Evolutionary conservation across 2,797 vertebrate genomes (phyloP).

Genomic region (Bradypodion pumilum): DNA sequence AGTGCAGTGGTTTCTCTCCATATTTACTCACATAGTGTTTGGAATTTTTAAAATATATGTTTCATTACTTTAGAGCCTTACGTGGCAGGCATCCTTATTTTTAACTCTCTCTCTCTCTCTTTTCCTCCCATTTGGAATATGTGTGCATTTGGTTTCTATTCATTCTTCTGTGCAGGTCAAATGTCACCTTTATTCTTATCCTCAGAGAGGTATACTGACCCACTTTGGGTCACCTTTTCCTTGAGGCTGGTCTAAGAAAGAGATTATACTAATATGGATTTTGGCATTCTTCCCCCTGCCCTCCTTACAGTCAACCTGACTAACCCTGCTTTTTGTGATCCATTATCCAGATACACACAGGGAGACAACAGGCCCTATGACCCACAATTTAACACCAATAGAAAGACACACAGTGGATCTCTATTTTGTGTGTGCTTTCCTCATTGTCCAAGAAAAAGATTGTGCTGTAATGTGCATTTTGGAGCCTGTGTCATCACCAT

Average conservation of each 20-base stretch:
- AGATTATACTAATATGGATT: not conserved
- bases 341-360: not conserved
- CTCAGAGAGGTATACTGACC: constrained; percentile 30
- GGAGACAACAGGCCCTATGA: constrained; percentile 14
- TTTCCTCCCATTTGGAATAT: constrained; percentile 28
- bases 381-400: not conserved
- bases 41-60: not conserved
- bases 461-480: too few relatives aligned
- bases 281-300: not conserved
- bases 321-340: not conserved
- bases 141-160: constrained; percentile 44
- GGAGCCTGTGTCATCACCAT: too few relatives aligned
- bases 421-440: too few relatives aligned
- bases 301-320: not conserved
- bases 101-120: too few relatives aligned
- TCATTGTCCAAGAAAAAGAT: too few relatives aligned
- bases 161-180: constrained; percentile 33
- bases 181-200: constrained; percentile 27
- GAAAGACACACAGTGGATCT: not conserved
- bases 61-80: constrained; percentile 43
- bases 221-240: constrained; percentile 17
- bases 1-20: constrained; percentile 19
- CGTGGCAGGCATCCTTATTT: not conserved
- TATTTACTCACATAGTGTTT: constrained; percentile 18
- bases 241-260: not conserved